Base-by-base conservation (phyloP, 1,140 invertebrate genomes). In the Chymomyza costata region DNA sequence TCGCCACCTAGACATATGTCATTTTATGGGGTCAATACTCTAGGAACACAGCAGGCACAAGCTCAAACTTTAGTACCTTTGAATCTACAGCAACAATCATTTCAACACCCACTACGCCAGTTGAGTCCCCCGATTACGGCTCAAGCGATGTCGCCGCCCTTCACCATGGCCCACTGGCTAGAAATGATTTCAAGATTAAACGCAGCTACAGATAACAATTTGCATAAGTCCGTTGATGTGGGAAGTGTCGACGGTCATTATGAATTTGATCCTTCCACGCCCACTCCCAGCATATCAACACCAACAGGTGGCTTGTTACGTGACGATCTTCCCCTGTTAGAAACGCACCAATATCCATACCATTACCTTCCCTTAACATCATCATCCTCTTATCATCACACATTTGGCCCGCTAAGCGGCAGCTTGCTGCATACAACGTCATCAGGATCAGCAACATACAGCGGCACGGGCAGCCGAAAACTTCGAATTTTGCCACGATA, bases 221-320 rank as follows among this genome's bases (percentile, higher is more conserved):
- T 71, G 35, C 63, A 84, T 18, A 89, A 88, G 56, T 86, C 89
- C 3, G 86, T 92, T 7, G 94, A 96, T 86, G 91, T 93, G 45
- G 91, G 92, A 52, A 96, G 94, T 69, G 95, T 96, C 31, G 96
- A 97, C 86, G 95, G 95, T 37, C 96, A 97, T 85, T 98, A 97
- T 86, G 96, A 97, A 86, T 97, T 97, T 87, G 92, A 93, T 14
- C 92, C 93, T 6, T 92, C 93, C n/a, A 91, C 91, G 17, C 91
- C 91, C 1, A 91, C 91, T 11, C 88, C 89, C 0, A 91, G 91
- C 1, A 89, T 88, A 25, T 87, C 88, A 1, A 90, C 91, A 30
- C 89, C 90, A 2, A 88, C 88, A 5, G 86, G 88, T 37, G 85
- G 89, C 25, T 85, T 89, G 31, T 85, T 92, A n/a, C 66, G 82